Conservation (phyloP, 2,888 invertebrate genomes). For the Tupiocoris notatus region DNA sequence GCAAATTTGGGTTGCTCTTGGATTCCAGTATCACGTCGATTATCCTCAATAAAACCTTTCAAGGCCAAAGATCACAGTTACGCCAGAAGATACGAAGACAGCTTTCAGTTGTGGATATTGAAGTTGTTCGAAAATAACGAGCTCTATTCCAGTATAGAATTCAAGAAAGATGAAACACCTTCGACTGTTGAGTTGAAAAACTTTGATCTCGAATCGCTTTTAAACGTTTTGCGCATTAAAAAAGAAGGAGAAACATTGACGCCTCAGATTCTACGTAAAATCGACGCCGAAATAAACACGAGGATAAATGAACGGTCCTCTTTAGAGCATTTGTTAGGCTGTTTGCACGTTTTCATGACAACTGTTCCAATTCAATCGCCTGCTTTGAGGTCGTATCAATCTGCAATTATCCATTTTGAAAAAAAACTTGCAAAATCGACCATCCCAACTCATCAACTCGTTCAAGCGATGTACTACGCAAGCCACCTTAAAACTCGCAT, state of each 20-base stretch:
- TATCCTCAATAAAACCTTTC: conserved; percentile 9
- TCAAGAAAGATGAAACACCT: not conserved
- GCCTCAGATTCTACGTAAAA: not conserved
- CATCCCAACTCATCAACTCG: conserved; percentile 2
- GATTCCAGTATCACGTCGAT: not conserved
- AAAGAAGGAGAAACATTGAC: conserved; percentile 17
- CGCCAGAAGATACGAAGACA: conserved; percentile 5
- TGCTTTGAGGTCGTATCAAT: not conserved
- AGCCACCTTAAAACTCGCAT: conserved; percentile 18
- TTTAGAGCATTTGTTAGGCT: not conserved
- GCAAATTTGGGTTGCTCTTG: too few relatives aligned
- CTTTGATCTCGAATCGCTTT: not conserved
- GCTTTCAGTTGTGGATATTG: conserved; percentile 22
- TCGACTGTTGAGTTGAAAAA: not conserved
- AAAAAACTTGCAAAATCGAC: not conserved
- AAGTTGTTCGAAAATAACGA: conserved; percentile 15
- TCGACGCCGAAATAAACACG: conserved; percentile 1
- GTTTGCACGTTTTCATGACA: conserved; percentile 9
- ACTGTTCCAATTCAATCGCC: conserved; percentile 12
- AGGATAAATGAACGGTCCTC: not conserved
- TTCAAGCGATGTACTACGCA: conserved; percentile 32
- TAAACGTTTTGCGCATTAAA: not conserved
- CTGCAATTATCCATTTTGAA: conserved; percentile 13
- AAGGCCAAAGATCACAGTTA: not conserved
- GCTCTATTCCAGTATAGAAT: not conserved